Evolutionary conservation across 2,888 invertebrate species (phyloP).

Genomic region (Brachypalpus laphriformis): DNA sequence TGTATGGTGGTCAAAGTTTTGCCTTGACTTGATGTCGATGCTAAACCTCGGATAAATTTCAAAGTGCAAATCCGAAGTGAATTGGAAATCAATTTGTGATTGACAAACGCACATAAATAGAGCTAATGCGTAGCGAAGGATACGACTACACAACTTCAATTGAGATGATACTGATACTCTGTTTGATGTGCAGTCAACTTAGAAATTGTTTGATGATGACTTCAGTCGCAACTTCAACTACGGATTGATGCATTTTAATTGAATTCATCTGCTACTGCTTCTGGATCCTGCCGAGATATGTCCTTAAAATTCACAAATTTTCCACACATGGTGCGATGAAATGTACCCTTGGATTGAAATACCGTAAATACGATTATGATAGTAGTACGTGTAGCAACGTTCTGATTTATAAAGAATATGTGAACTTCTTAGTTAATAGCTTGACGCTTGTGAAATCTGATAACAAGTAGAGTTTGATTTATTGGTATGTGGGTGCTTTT

Average conservation of each 20-base stretch:
- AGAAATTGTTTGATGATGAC: constrained; percentile 67
- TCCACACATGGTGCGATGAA: too few relatives aligned
- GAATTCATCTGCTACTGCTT: not conserved
- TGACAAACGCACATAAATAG: constrained; percentile 52
- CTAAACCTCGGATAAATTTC: not conserved
- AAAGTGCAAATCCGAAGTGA: constrained; percentile 22
- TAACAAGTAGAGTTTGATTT: too few relatives aligned
- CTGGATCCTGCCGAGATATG: not conserved
- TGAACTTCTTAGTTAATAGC: too few relatives aligned
- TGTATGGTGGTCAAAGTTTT: constrained; percentile 1
- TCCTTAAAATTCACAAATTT: not conserved
- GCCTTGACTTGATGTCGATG: not conserved
- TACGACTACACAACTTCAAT: constrained; percentile 21
- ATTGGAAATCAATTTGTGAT: constrained; percentile 66
- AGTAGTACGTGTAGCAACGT: too few relatives aligned
- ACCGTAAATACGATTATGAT: too few relatives aligned
- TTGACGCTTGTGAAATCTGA: too few relatives aligned
- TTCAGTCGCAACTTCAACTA: constrained; percentile 58
- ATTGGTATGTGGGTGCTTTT: too few relatives aligned
- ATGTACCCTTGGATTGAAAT: too few relatives aligned
- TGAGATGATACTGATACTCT: constrained; percentile 25
- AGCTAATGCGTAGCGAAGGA: constrained; percentile 39
- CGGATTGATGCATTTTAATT: constrained; percentile 41
- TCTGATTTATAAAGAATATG: too few relatives aligned
- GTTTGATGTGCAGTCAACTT: constrained; percentile 52